phyloP scores from a whole-genome alignment of 2,797 vertebrate genomes.

The Pyrocephalus nanus region DNA sequence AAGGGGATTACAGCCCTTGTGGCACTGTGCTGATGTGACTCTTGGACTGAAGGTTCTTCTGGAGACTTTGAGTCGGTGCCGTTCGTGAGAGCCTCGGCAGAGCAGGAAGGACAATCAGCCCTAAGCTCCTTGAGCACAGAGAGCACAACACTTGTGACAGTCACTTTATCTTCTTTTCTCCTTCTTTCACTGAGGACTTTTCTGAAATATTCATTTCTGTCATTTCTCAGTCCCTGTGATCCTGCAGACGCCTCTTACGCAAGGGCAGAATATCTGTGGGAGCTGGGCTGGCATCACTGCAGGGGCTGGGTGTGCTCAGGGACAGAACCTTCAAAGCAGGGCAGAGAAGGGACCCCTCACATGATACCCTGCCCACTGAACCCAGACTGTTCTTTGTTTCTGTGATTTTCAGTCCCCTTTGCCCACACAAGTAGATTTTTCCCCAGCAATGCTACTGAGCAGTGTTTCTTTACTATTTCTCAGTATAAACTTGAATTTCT shows the following conservation, averaged over 20 bases:
- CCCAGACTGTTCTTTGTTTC: too few relatives aligned
- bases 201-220: neutral
- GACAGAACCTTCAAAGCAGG: neutral
- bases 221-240: accelerated
- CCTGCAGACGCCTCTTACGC: accelerated
- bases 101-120: neutral
- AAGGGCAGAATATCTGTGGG: neutral
- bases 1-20: neutral
- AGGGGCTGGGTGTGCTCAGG: neutral
- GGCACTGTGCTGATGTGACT: neutral
- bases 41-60: neutral
- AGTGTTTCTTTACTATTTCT: neutral
- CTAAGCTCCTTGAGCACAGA: neutral
- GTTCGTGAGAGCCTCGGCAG: neutral
- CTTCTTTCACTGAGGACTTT: neutral
- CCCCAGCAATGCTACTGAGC: too few relatives aligned
- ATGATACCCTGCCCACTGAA: too few relatives aligned
- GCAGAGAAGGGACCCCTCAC: neutral
- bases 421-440: too few relatives aligned
- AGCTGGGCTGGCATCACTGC: neutral
- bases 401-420: too few relatives aligned
- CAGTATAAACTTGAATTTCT: neutral
- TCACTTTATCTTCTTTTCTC: neutral
- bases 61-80: neutral
- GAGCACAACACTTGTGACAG: neutral